Conservation (phyloP, 2,113 vertebrate species). For the Probosciger aterrimus region DNA sequence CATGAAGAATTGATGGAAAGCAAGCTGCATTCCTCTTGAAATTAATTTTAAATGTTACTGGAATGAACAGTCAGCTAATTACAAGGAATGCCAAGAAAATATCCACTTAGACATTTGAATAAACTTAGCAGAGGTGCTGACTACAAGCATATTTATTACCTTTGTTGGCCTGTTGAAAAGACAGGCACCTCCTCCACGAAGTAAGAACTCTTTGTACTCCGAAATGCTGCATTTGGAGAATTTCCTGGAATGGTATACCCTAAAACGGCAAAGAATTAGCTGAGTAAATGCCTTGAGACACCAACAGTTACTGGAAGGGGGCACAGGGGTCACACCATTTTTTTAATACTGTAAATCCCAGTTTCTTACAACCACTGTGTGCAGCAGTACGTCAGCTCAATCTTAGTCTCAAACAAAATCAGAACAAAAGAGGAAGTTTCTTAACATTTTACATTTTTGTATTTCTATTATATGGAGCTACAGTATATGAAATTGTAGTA, state of each 20-base stretch:
- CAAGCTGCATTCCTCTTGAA: neutral
- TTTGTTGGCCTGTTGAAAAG: slow-evolving; percentile 95
- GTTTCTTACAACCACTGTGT: slow-evolving; percentile 35
- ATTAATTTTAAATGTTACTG: neutral
- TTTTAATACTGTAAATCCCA: slow-evolving; percentile 32
- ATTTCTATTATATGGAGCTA: neutral
- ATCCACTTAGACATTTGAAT: neutral
- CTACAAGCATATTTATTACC: slow-evolving; percentile 68
- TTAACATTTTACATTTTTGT: neutral
- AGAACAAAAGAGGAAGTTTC: neutral
- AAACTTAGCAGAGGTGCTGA: neutral
- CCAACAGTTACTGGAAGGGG: neutral
- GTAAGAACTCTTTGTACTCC: slow-evolving; percentile 93
- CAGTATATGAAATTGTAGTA: neutral
- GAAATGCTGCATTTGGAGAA: slow-evolving; percentile 97
- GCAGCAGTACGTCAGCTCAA: neutral
- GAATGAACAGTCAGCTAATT: neutral
- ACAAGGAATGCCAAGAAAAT: neutral
- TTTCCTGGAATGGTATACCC: slow-evolving; percentile 88
- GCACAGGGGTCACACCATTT: neutral
- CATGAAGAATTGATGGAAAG: neutral
- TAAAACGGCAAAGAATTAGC: slow-evolving; percentile 63
- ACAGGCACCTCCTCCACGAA: slow-evolving; percentile 92
- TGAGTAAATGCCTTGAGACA: slow-evolving; percentile 15
- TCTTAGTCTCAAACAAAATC: neutral